Base-by-base conservation (phyloP, 2,888 invertebrate genomes). In the Serripes groenlandicus region DNA sequence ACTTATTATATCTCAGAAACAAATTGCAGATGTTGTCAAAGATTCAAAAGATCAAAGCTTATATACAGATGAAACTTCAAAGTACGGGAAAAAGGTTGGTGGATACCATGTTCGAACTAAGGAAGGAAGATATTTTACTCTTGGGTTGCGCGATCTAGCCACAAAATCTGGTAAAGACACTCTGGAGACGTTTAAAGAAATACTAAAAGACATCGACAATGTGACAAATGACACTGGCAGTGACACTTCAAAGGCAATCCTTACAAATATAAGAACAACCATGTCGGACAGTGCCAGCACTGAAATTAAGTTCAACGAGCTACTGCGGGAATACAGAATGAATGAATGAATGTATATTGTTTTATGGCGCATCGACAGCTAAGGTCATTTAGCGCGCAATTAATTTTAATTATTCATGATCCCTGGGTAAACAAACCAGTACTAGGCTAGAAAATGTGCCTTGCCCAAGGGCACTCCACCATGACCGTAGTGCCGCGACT, bases 121-220 rank as follows among this genome's bases (percentile, higher is more conserved):
- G 37, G 49, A 60, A 26, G 49, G 62, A 28, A 1, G 28, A 37
- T 26, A 23, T n/a, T 73, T 35, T 28, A 30, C 49, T 21, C 23
- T 49, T 3, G 73, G 73, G 18, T 23, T 34, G 26, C 1, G 73
- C 21, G 49, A 73, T 34, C 60, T 73, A 37, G 62, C 49, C 0
- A 37, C 62, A 34, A 85, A 85, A 54, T 75, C 76, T 32, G 73
- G 69, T 11, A 21, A 75, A 32, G 82, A 85, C 64, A 64, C 58
- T 9, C 32, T 85, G 34, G n/a, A 28, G 26, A 56, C 54, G 1
- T 76, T 85, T n/a, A 11, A 68, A 58, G 26, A 35, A 73, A 80
- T 74, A 35, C 26, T 75, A 26, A 1, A 1, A 26, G 68, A 68
- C 28, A 69, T 69, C 18, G 18, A 68, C 58, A 30, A 11, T 49